Percentiles rank a stretch among this genome's conserved stretches.
Conservation (phyloP, 2,113 vertebrate genomes). For the Engystomops pustulosus region DNA sequence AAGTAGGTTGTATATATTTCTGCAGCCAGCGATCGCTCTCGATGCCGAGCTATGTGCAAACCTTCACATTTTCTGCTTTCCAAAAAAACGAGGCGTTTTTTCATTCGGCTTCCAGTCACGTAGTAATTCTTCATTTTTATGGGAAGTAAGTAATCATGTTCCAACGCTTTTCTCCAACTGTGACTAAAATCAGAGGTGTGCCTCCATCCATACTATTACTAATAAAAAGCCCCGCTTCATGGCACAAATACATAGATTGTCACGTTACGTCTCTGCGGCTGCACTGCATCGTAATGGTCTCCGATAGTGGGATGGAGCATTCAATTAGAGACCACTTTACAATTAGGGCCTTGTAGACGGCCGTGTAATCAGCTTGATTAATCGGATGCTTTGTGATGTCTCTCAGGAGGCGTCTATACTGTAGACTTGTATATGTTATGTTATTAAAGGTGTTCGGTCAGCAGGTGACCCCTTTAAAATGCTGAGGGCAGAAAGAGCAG, state of each 20-base stretch:
- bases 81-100: background rate
- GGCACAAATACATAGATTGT: background rate
- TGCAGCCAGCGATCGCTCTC: background rate
- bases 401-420: background rate
- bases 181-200: background rate
- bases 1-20: background rate
- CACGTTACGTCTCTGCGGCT: constrained; percentile 45
- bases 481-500: no score
- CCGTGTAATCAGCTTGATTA: background rate
- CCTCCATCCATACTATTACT: constrained; percentile 25
- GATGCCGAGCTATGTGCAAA: background rate
- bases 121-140: constrained; percentile 58
- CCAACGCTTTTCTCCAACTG: constrained; percentile 52
- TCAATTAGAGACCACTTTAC: constrained; percentile 44
- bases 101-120: background rate
- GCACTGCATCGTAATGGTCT: background rate
- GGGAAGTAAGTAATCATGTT: constrained; percentile 55
- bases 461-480: no score
- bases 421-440: background rate
- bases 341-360: constrained; percentile 13
- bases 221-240: constrained; percentile 33
- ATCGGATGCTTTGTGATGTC: background rate
- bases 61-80: constrained; percentile 12
- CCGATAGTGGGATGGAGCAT: background rate
- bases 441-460: no score